These are phyloP conservation scores for Eudasyphora cyanicolor DNA, from an alignment of 2,888 invertebrate genomes.

Conservation along the genomic window DNA sequence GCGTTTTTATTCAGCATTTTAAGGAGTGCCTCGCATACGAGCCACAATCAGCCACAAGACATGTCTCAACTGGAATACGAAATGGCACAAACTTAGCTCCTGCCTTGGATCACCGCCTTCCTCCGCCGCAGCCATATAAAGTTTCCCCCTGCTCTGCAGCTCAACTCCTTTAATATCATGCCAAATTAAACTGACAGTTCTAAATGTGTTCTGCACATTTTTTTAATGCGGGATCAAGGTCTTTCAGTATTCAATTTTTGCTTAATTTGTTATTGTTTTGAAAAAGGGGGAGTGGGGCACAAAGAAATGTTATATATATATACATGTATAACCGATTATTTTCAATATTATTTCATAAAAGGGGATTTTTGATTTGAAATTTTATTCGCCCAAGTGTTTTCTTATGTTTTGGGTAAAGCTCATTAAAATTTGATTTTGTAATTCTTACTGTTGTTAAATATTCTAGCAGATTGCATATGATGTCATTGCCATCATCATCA, in stretches of 20 bases:
- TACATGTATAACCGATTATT: background rate
- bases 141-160: slow-evolving; percentile 22
- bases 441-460: background rate
- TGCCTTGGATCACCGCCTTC: background rate
- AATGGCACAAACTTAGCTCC: background rate
- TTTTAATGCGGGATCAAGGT: slow-evolving; percentile 77
- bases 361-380: background rate
- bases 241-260: slow-evolving; percentile 65
- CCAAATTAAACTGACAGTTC: slow-evolving; percentile 8
- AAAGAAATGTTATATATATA: background rate
- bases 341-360: background rate
- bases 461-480: slow-evolving; percentile 29
- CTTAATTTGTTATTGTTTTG: background rate
- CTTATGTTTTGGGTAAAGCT: background rate
- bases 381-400: background rate
- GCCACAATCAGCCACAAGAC: slow-evolving; percentile 28
- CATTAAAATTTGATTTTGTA: background rate
- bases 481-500: background rate
- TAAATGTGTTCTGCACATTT: slow-evolving; percentile 68
- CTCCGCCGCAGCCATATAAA: background rate
- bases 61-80: slow-evolving; percentile 27
- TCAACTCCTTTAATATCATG: background rate
- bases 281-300: background rate
- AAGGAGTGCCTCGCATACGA: slow-evolving; percentile 25
- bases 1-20: slow-evolving; percentile 64